Conservation (phyloP, 2,797 vertebrate species). For the Buphagus erythrorhynchus region DNA sequence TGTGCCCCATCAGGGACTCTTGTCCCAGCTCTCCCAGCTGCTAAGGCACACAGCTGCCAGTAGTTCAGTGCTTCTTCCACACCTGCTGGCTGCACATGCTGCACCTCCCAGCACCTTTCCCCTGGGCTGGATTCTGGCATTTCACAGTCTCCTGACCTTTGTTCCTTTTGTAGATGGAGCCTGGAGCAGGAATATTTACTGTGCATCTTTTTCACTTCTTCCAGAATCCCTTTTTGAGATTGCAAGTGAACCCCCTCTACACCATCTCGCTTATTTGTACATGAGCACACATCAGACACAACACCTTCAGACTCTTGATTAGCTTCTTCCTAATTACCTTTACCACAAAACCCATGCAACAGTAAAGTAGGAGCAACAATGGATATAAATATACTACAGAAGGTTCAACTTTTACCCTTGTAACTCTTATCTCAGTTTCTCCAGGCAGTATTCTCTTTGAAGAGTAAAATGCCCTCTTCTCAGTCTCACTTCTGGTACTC, state of each 20-base stretch:
- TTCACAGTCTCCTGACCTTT: background rate
- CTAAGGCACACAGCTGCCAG: background rate
- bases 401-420: background rate
- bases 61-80: background rate
- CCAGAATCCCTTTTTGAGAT: background rate
- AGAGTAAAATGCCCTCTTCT: background rate
- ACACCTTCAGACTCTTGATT: background rate
- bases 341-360: background rate
- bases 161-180: background rate
- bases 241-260: background rate
- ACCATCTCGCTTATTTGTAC: background rate
- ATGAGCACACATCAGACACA: background rate
- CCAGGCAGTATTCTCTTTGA: constrained; percentile 9
- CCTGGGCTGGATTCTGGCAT: background rate
- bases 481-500: background rate
- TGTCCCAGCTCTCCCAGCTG: background rate
- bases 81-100: background rate
- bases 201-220: background rate
- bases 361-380: background rate
- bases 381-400: background rate
- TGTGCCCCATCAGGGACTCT: background rate
- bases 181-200: background rate
- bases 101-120: background rate
- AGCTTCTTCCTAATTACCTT: constrained; percentile 1
- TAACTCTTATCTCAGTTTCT: background rate